phyloP scores from a whole-genome alignment of 53 echinoderm and acorn worm species.

The Luidia sarsii region DNA sequence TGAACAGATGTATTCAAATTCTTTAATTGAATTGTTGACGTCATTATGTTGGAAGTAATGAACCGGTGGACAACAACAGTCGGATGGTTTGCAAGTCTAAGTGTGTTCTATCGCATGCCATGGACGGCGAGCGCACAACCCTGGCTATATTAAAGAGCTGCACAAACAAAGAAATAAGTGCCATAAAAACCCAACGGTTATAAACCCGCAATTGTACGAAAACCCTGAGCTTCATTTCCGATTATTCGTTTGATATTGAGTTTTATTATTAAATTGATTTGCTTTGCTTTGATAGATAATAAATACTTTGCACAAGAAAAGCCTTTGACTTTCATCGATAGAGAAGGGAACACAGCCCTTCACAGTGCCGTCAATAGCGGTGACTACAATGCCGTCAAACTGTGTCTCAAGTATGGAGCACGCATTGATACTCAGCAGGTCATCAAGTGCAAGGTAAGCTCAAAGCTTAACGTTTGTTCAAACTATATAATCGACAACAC shows the following conservation, averaged over 20 bases:
- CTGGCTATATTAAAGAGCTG: too few species aligned
- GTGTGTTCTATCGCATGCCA: too few species aligned
- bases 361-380: constrained; percentile 95
- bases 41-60: neutral
- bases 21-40: neutral
- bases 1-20: too few species aligned
- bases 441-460: constrained; percentile 18
- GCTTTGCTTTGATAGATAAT: constrained; percentile 26
- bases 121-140: too few species aligned
- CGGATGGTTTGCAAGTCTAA: too few species aligned
- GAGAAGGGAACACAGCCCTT: constrained; percentile 89
- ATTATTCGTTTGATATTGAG: neutral
- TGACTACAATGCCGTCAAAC: constrained; percentile 83
- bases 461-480: too few species aligned
- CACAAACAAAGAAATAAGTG: too few species aligned
- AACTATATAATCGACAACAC: too few species aligned
- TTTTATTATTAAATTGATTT: neutral
- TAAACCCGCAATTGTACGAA: too few species aligned
- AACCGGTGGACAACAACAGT: too few species aligned
- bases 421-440: constrained; percentile 88
- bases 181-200: too few species aligned
- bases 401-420: constrained; percentile 89
- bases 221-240: too few species aligned
- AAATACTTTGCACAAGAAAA: constrained; percentile 15
- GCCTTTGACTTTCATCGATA: constrained; percentile 73